Evolutionary conservation across 1,140 invertebrate species (phyloP).

Genomic region (Stegodyphus mimosarum): DNA sequence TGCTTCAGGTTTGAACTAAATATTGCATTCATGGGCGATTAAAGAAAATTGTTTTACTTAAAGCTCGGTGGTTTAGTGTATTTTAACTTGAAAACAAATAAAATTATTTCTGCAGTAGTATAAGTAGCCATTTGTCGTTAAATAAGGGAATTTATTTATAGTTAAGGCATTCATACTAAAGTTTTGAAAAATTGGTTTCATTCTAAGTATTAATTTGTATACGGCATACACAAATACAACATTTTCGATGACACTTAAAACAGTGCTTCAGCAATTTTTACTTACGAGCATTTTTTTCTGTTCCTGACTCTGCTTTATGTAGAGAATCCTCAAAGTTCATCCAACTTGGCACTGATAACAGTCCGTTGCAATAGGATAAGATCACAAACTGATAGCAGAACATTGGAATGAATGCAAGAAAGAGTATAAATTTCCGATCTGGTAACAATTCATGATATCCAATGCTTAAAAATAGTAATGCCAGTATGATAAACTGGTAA

Average conservation of each 20-base stretch:
- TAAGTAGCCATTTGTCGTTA: too few relatives aligned
- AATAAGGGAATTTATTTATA: too few relatives aligned
- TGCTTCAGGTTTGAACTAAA: too few relatives aligned
- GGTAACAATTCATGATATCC: constrained; percentile 5
- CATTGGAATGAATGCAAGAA: neutral
- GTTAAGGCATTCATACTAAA: too few relatives aligned
- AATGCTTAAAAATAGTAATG: neutral
- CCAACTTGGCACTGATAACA: neutral
- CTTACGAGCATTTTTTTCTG: neutral
- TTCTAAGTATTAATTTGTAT: too few relatives aligned
- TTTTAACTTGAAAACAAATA: too few relatives aligned
- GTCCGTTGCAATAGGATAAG: neutral
- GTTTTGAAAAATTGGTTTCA: too few relatives aligned
- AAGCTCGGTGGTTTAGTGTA: too few relatives aligned
- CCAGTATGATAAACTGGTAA: constrained; percentile 28
- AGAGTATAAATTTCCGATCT: neutral
- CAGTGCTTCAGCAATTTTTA: neutral
- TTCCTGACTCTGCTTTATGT: neutral
- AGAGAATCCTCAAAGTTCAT: neutral
- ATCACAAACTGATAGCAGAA: neutral
- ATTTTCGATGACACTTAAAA: neutral
- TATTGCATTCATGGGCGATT: too few relatives aligned
- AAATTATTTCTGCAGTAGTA: too few relatives aligned
- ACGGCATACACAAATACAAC: too few relatives aligned
- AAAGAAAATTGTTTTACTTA: too few relatives aligned